Percentiles rank a stretch among this genome's conserved stretches.
These are phyloP conservation scores for Danaus melanippus DNA, from an alignment of 1,140 invertebrate species.

Conservation along the genomic window DNA sequence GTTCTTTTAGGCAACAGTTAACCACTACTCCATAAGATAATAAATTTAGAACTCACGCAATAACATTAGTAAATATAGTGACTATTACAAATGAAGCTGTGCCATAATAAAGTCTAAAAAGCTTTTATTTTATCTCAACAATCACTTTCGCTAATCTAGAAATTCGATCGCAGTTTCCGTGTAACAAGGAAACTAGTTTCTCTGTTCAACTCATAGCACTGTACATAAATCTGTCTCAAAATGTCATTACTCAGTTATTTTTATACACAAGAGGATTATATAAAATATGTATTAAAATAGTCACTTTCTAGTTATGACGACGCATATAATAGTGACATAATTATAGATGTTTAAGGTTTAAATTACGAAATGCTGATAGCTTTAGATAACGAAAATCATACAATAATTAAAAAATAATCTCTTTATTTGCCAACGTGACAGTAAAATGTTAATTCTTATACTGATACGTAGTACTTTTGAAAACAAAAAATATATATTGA, in stretches of 20 bases:
- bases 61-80: too few relatives aligned
- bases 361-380: too few relatives aligned
- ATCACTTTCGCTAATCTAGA: slow-evolving; percentile 19
- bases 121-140: slow-evolving; percentile 1
- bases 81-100: too few relatives aligned
- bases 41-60: too few relatives aligned
- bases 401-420: too few relatives aligned
- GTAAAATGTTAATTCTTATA: slow-evolving; percentile 3
- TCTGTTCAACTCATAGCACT: slow-evolving; percentile 17
- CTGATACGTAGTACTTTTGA: not conserved
- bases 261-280: slow-evolving; percentile 9
- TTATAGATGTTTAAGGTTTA: too few relatives aligned
- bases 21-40: too few relatives aligned
- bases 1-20: too few relatives aligned
- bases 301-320: slow-evolving; percentile 6
- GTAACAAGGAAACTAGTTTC: slow-evolving; percentile 31
- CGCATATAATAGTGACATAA: too few relatives aligned
- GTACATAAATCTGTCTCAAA: slow-evolving; percentile 14
- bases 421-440: too few relatives aligned
- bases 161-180: slow-evolving; percentile 43
- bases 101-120: too few relatives aligned
- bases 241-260: slow-evolving; percentile 4
- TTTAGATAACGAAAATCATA: too few relatives aligned
- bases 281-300: slow-evolving; percentile 9
- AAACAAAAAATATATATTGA: not conserved